These are phyloP conservation scores for Enteromius mattozi DNA, from an alignment of 2,797 vertebrate genomes.

Conservation along the genomic window DNA sequence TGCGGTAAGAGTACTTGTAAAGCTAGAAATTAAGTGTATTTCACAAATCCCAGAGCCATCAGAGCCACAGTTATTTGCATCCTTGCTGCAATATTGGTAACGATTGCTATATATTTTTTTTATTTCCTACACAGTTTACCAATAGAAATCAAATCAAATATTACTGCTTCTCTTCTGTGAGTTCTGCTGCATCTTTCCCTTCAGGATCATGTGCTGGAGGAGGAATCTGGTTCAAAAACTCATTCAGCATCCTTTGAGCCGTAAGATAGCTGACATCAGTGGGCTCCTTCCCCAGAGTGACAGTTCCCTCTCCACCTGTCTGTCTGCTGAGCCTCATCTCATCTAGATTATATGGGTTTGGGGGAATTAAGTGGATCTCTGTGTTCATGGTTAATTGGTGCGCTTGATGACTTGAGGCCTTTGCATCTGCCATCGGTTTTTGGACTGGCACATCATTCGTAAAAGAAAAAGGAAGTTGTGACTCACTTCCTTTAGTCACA, in stretches of 20 bases:
- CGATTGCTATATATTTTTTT: background rate
- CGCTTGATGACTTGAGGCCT: conserved; percentile 51
- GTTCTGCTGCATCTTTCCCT: conserved; percentile 59
- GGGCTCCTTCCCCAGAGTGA: conserved; percentile 59
- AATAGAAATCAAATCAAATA: background rate
- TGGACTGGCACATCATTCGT: conserved; percentile 68
- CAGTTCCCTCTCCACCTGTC: conserved; percentile 52
- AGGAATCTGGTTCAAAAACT: conserved; percentile 77
- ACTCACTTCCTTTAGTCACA: conserved; percentile 51
- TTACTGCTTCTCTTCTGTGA: conserved; percentile 33
- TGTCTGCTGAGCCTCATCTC: conserved; percentile 52
- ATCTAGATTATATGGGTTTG: conserved; percentile 56
- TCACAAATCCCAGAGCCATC: background rate
- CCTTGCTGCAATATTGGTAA: background rate
- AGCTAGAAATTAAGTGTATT: background rate
- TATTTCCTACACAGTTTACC: background rate
- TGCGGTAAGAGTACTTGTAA: background rate
- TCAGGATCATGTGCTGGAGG: conserved; percentile 55
- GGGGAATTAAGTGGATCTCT: conserved; percentile 27
- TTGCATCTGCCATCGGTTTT: conserved; percentile 67
- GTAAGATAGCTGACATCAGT: conserved; percentile 69
- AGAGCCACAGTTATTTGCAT: background rate
- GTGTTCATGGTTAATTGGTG: conserved; percentile 36
- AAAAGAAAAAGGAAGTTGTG: conserved; percentile 65
- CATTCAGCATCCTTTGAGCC: conserved; percentile 77